These are phyloP conservation scores for Dinomys branickii DNA, from an alignment of 2,113 vertebrate species.

Conservation along the genomic window DNA sequence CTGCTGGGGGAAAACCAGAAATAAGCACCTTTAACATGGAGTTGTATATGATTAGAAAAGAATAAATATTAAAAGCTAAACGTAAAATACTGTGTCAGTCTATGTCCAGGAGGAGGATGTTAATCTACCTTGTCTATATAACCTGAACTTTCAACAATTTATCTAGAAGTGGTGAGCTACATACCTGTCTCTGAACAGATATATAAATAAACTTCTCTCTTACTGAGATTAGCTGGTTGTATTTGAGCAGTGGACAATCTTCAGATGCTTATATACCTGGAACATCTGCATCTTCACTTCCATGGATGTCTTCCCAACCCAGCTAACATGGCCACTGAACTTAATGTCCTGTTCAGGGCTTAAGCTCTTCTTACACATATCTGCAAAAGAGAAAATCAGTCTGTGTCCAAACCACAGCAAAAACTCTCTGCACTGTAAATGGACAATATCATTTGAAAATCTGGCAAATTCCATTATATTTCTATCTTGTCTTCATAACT, in stretches of 20 bases:
- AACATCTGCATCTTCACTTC: conserved; percentile 98
- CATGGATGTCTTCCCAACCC: conserved; percentile 97
- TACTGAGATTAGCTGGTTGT: not conserved
- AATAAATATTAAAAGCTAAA: conserved; percentile 1
- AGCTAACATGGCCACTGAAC: conserved; percentile 95
- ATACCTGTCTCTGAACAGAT: not conserved
- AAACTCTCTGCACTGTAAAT: not conserved
- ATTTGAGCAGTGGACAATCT: not conserved
- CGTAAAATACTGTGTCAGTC: not conserved
- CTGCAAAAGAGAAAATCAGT: conserved; percentile 83
- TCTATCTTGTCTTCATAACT: conserved; percentile 44
- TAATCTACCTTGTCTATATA: not conserved
- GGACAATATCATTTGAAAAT: conserved; percentile 31
- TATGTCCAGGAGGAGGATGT: not conserved
- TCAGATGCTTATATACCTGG: conserved; percentile 87
- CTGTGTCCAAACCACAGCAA: not conserved
- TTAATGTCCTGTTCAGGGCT: conserved; percentile 96
- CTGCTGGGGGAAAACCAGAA: not conserved
- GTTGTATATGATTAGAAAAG: conserved; percentile 1
- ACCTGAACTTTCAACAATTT: not conserved
- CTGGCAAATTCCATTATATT: conserved; percentile 35
- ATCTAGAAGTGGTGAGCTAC: not conserved
- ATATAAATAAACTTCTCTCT: not conserved
- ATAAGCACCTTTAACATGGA: conserved; percentile 10
- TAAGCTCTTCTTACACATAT: conserved; percentile 92